Evolutionary conservation across 2,888 invertebrate species (phyloP).

Genomic region (Diarsia brunnea): DNA sequence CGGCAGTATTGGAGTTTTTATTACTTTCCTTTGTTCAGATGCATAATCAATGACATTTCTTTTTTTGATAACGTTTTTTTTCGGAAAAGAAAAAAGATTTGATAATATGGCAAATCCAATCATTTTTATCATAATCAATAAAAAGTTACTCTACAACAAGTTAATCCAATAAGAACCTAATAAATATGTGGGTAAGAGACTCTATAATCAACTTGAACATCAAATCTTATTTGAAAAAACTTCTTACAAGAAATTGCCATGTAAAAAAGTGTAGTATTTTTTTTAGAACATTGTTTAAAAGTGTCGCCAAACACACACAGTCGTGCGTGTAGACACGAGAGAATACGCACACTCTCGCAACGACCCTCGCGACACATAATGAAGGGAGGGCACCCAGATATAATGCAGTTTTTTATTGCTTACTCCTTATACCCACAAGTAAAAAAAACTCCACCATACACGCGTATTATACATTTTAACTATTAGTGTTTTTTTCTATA

Average conservation of each 20-base stretch:
- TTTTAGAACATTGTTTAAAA: conserved; percentile 63
- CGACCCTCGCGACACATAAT: conserved; percentile 86
- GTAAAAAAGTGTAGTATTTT: conserved; percentile 51
- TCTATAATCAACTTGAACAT: conserved; percentile 36
- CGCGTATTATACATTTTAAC: conserved; percentile 88
- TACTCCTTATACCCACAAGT: conserved; percentile 89
- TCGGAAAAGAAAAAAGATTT: not conserved
- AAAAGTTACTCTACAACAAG: conserved; percentile 29
- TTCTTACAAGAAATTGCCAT: conserved; percentile 56
- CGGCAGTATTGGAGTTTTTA: conserved; percentile 29
- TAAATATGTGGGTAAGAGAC: conserved; percentile 12
- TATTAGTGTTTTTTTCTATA: conserved; percentile 86
- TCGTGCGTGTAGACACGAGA: conserved; percentile 56
- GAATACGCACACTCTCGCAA: conserved; percentile 77
- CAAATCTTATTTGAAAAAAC: conserved; percentile 45
- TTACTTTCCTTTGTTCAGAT: conserved; percentile 17
- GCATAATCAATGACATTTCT: not conserved
- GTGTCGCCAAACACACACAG: conserved; percentile 61
- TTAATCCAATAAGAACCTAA: conserved; percentile 44
- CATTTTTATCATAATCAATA: conserved; percentile 33
- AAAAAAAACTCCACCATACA: conserved; percentile 86
- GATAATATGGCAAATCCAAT: too few species aligned
- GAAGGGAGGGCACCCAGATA: conserved; percentile 89
- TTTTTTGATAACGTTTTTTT: not conserved
- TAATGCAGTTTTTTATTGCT: conserved; percentile 91